Evolutionary conservation across 2,888 invertebrate species (phyloP), one percentile per base, ranked within the genome.

Genomic region (Caenorhabditis macrosperma): DNA sequence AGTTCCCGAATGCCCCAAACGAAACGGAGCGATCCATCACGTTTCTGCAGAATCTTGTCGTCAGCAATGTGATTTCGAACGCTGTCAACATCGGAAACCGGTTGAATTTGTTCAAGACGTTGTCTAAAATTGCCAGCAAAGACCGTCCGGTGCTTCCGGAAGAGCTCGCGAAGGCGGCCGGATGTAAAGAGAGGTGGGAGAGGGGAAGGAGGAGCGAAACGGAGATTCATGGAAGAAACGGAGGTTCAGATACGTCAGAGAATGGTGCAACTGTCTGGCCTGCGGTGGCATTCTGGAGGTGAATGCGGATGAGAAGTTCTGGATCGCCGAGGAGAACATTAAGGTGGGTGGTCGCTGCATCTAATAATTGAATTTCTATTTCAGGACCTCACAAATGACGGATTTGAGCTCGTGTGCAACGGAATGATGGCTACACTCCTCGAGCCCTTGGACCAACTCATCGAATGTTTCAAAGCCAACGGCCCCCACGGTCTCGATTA

Each of bases 401-500:
- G 48, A 9, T 61, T 55, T 22, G 68, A 64, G 22, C 22, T 52
- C 12, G 38, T 71, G n/a, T 52, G 68, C 46, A 82, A 60, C 35
- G 68, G 61, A 35, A 61, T 72, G 22, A 50, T 75, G 7, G 38
- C 72, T 0, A 57, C 71, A 22, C 67, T 82, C 24, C 57, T 81
- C 15, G 59, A 66, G 20, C 81, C 79, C 0, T 78, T 79, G 17
- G 72, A 82, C 6, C 22, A 81, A 15, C 80, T 87, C 9, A 22
- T 69, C 24, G 75, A 81, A 9, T 82, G 83, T 10, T 85, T 85
- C 72, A 80, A 67, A 52, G 69, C 78, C 48, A 72, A 84, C 24
- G 87, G 87, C 17, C 87, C 87, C 2, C 71, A 52, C 15, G 87
- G 86, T 50, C 72, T 87, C 10, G 77, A 78, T 12, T 87, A 87